phyloP scores from a whole-genome alignment of 2,888 invertebrate genomes.

The Diadromus collaris region DNA sequence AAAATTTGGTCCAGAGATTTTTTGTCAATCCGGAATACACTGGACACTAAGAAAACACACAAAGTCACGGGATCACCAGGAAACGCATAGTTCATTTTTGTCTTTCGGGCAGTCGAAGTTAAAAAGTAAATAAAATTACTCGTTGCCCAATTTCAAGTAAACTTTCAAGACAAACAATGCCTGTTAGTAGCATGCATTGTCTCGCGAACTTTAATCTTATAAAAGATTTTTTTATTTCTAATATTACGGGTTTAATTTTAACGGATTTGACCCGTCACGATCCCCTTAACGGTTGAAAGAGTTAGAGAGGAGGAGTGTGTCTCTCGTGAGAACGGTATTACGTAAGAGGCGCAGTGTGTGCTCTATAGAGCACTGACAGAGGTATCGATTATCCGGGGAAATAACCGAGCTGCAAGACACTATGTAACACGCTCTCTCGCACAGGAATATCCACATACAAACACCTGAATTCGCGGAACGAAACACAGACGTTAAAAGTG shows the following conservation, averaged over 20 bases:
- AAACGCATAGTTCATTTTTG: too few relatives aligned
- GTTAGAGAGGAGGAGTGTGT: too few relatives aligned
- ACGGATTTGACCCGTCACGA: constrained; percentile 9
- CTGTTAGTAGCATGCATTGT: not conserved
- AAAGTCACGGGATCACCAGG: too few relatives aligned
- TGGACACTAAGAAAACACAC: too few relatives aligned
- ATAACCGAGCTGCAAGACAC: not conserved
- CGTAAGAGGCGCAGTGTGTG: constrained; percentile 22
- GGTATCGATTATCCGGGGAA: constrained; percentile 37
- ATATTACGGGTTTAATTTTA: not conserved
- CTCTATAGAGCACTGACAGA: not conserved
- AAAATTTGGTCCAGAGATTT: too few relatives aligned
- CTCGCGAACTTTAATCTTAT: not conserved
- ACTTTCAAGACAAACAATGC: not conserved
- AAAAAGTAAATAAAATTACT: not conserved
- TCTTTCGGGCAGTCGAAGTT: too few relatives aligned
- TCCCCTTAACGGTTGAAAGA: not conserved
- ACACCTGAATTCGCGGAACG: not conserved
- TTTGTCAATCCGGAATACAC: too few relatives aligned
- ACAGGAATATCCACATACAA: not conserved
- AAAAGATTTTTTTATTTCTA: not conserved
- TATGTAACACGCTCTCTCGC: constrained; percentile 10
- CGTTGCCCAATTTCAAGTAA: not conserved
- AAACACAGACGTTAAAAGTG: constrained; percentile 22
- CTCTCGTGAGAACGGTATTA: not conserved